A percentile compares a stretch with the other conserved stretches of the same genome.
These are phyloP conservation scores for Drosophila nr. fundita DNA, from an alignment of 2,888 invertebrate genomes.

Conservation along the genomic window DNA sequence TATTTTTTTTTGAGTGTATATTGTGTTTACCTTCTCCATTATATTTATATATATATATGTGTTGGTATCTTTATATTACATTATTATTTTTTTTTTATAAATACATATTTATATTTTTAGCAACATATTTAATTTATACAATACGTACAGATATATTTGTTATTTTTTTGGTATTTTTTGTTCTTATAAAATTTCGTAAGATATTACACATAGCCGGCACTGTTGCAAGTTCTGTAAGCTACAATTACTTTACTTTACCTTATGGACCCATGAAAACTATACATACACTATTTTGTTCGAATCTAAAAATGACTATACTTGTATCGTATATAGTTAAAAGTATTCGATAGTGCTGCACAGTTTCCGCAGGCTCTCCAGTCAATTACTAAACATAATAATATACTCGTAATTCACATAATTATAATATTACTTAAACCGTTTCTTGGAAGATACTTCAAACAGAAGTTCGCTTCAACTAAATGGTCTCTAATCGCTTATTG, in stretches of 20 bases:
- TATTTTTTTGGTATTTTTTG: conserved; percentile 12
- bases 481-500: conserved; percentile 10
- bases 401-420: conserved; percentile 23
- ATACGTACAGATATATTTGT: conserved; percentile 52
- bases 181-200: conserved; percentile 56
- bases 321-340: conserved; percentile 1
- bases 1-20: conserved; percentile 28
- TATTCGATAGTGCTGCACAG: conserved; percentile 18
- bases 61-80: conserved; percentile 53
- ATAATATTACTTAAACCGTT: conserved; percentile 25
- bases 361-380: conserved; percentile 20
- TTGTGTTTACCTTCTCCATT: conserved; percentile 29
- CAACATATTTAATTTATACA: conserved; percentile 49
- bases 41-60: conserved; percentile 32
- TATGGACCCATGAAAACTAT: conserved; percentile 10
- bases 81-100: conserved; percentile 27
- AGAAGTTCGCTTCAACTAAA: conserved; percentile 14
- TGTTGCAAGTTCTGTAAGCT: conserved; percentile 47
- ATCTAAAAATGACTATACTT: background rate
- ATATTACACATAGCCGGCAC: conserved; percentile 82
- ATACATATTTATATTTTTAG: conserved; percentile 50
- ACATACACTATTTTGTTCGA: conserved; percentile 3
- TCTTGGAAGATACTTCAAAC: conserved; percentile 55
- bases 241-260: conserved; percentile 24
- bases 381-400: conserved; percentile 24